Percentiles rank a stretch among this genome's conserved stretches.
Conservation (phyloP, 1,140 invertebrate genomes). For the Lordiphosa stackelbergi region DNA sequence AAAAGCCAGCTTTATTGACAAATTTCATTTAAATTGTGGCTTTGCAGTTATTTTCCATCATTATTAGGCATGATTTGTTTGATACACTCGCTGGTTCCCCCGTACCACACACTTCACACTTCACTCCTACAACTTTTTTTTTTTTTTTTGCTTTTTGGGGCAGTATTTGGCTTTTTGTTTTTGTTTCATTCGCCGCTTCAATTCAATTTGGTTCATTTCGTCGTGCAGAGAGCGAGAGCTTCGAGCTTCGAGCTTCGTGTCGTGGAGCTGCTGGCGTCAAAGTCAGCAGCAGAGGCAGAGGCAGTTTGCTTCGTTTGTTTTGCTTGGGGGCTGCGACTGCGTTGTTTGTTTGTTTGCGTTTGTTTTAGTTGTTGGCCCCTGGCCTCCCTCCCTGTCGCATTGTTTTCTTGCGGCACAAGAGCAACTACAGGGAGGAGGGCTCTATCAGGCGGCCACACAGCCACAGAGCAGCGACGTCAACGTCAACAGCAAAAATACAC, state of each 20-base stretch:
- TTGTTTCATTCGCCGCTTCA: slow-evolving; percentile 59
- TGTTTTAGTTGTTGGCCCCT: slow-evolving; percentile 56
- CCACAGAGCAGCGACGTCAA: slow-evolving; percentile 14
- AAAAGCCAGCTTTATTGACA: too few relatives aligned
- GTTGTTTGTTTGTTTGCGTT: slow-evolving; percentile 61
- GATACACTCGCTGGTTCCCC: too few relatives aligned
- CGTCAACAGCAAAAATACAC: slow-evolving; percentile 27
- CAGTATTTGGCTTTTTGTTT: slow-evolving; percentile 39
- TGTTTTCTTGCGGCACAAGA: slow-evolving; percentile 46
- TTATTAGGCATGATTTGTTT: too few relatives aligned
- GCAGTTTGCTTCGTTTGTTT: slow-evolving; percentile 30
- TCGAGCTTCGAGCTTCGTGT: neutral
- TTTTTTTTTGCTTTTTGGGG: too few relatives aligned
- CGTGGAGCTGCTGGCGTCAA: slow-evolving; percentile 15
- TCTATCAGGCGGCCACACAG: slow-evolving; percentile 25
- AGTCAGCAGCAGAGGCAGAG: slow-evolving; percentile 1
- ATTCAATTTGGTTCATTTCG: slow-evolving; percentile 55
- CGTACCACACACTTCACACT: too few relatives aligned
- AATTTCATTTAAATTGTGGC: too few relatives aligned
- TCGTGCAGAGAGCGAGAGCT: slow-evolving; percentile 2
- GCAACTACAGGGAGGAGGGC: slow-evolving; percentile 1
- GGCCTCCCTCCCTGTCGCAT: slow-evolving; percentile 13
- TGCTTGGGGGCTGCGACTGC: slow-evolving; percentile 38
- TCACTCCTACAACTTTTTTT: slow-evolving; percentile 3
- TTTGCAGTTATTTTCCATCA: too few relatives aligned